These are phyloP conservation scores for Ceyx cyanopectus DNA, from an alignment of 2,113 vertebrate species.

Conservation along the genomic window DNA sequence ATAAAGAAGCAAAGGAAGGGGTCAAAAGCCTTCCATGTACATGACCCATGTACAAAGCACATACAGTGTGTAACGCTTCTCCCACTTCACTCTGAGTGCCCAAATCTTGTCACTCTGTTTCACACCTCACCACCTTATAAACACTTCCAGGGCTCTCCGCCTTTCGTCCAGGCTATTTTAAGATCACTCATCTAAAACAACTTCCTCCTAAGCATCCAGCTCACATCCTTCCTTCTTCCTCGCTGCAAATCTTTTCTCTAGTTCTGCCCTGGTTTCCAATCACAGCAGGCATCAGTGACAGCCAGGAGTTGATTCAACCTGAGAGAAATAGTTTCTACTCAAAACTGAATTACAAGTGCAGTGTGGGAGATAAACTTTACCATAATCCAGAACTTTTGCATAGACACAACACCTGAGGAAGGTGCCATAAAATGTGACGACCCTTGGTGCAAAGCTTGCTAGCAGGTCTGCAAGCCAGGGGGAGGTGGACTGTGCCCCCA, in stretches of 20 bases:
- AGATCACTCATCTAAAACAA: neutral
- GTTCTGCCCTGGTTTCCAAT: neutral
- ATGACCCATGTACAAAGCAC: neutral
- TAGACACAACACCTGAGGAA: neutral
- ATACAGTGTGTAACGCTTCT: neutral
- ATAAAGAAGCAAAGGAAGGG: neutral
- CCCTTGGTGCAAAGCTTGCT: neutral
- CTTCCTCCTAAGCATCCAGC: neutral
- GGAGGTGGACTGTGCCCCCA: neutral
- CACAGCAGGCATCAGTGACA: neutral
- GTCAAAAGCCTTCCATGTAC: neutral
- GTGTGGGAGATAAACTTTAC: neutral
- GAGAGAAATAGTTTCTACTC: neutral
- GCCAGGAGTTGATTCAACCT: neutral
- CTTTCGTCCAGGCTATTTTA: neutral
- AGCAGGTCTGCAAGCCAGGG: accelerated
- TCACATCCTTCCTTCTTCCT: neutral
- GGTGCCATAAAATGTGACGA: neutral
- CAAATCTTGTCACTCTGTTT: neutral
- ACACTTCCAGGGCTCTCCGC: neutral
- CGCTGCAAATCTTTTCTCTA: neutral
- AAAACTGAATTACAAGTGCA: neutral
- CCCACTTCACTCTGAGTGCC: neutral
- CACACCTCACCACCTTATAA: neutral
- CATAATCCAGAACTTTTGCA: neutral